Evolutionary conservation across 2,888 invertebrate genomes (phyloP).

Genomic region (Asteroscopus sphinx): DNA sequence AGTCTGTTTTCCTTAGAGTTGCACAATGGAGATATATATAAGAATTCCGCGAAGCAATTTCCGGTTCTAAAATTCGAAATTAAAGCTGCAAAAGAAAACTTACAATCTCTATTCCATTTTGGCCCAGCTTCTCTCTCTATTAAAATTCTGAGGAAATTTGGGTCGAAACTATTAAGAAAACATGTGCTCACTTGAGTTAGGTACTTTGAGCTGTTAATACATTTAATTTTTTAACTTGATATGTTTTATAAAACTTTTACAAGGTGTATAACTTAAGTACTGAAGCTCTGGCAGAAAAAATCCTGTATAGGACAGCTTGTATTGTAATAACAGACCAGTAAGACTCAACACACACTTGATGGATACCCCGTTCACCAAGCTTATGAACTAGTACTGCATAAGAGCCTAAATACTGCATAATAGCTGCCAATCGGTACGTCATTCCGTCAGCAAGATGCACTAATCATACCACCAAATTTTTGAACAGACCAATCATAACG

Average conservation of each 20-base stretch:
- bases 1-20: conserved; percentile 20
- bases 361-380: too few relatives aligned
- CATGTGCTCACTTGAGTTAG: conserved; percentile 45
- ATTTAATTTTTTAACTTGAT: conserved; percentile 26
- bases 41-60: conserved; percentile 38
- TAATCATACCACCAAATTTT: too few relatives aligned
- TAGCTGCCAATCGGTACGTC: too few relatives aligned
- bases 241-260: conserved; percentile 7
- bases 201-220: conserved; percentile 21
- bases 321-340: too few relatives aligned
- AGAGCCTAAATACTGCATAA: too few relatives aligned
- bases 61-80: conserved; percentile 46
- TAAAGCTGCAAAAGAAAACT: conserved; percentile 36
- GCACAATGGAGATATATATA: conserved; percentile 49
- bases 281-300: too few relatives aligned
- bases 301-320: too few relatives aligned
- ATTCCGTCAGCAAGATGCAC: too few relatives aligned
- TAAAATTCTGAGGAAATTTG: conserved; percentile 53
- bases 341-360: too few relatives aligned
- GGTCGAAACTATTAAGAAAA: conserved; percentile 53
- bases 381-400: too few relatives aligned
- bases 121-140: conserved; percentile 40
- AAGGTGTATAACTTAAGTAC: too few relatives aligned
- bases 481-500: too few relatives aligned
- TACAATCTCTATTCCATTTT: conserved; percentile 39